Conservation (phyloP, 2,888 invertebrate genomes). For the Operophtera brumata region DNA sequence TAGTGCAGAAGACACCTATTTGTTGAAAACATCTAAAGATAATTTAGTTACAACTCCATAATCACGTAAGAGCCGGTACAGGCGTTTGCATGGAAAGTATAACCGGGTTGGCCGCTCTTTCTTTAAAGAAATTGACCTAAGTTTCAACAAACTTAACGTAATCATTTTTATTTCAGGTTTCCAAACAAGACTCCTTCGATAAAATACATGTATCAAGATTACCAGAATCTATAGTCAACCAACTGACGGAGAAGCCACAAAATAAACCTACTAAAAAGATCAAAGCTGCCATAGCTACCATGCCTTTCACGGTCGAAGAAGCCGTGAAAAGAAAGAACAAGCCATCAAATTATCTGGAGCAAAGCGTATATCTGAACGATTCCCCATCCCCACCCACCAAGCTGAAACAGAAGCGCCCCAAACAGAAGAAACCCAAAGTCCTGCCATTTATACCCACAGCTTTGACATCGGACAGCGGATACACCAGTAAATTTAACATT, state of each 20-base stretch:
- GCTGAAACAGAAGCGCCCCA: constrained; percentile 42
- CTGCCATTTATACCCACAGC: constrained; percentile 67
- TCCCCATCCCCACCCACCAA: constrained; percentile 36
- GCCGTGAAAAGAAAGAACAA: constrained; percentile 53
- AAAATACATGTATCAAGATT: constrained; percentile 58
- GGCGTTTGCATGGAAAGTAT: too few relatives aligned
- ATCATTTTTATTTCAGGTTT: constrained; percentile 44
- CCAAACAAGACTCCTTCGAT: constrained; percentile 53
- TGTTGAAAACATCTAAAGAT: too few relatives aligned
- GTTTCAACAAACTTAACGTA: not conserved
- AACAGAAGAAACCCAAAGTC: constrained; percentile 58
- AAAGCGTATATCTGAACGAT: constrained; percentile 66
- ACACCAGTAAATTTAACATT: constrained; percentile 68
- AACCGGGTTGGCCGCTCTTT: too few relatives aligned
- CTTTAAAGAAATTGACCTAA: constrained; percentile 1
- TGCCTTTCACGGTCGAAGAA: constrained; percentile 61
- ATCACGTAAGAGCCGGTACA: too few relatives aligned
- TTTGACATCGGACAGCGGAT: constrained; percentile 62
- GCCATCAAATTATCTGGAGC: constrained; percentile 70
- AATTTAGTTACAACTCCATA: too few relatives aligned
- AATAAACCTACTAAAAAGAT: constrained; percentile 16
- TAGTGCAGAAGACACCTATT: too few relatives aligned
- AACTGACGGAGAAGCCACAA: constrained; percentile 57
- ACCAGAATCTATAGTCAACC: constrained; percentile 53
- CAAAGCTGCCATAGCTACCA: constrained; percentile 52